Evolutionary conservation across 2,113 vertebrate genomes (phyloP).

Genomic region (Sitta europaea): DNA sequence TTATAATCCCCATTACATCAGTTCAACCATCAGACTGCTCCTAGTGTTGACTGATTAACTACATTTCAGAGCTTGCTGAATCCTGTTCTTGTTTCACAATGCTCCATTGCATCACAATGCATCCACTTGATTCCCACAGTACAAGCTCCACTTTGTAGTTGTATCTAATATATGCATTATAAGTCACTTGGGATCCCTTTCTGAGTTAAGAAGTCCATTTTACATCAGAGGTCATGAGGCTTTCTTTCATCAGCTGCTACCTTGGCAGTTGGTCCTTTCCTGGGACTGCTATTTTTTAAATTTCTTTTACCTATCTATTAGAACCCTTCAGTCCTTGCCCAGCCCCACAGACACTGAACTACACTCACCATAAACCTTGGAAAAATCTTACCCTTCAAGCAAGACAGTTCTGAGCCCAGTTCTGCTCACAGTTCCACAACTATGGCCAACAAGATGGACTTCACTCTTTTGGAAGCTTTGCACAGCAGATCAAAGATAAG

Average conservation of each 20-base stretch:
- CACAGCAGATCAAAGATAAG: neutral
- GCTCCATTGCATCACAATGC: no score
- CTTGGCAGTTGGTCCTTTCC: neutral
- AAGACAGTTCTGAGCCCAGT: neutral
- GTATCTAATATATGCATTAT: neutral
- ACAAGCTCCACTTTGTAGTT: neutral
- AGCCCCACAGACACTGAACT: neutral
- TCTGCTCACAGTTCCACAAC: neutral
- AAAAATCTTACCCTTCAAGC: neutral
- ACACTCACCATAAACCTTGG: neutral
- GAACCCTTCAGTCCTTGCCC: neutral
- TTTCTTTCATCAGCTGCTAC: neutral
- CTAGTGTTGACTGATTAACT: neutral
- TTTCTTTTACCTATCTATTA: neutral
- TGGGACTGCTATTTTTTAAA: neutral
- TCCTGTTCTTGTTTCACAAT: neutral
- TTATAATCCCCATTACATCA: neutral
- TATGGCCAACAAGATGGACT: neutral
- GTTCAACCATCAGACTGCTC: neutral
- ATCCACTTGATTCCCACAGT: conserved; percentile 3
- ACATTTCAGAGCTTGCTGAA: neutral
- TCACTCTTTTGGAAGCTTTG: neutral
- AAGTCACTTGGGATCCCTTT: neutral
- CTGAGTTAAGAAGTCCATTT: neutral
- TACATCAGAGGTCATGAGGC: neutral